A percentile compares a stretch with the other conserved stretches of the same genome.
Evolutionary conservation across 2,797 vertebrate genomes (phyloP).

Genomic region (Ctenochaetus hawaiiensis): DNA sequence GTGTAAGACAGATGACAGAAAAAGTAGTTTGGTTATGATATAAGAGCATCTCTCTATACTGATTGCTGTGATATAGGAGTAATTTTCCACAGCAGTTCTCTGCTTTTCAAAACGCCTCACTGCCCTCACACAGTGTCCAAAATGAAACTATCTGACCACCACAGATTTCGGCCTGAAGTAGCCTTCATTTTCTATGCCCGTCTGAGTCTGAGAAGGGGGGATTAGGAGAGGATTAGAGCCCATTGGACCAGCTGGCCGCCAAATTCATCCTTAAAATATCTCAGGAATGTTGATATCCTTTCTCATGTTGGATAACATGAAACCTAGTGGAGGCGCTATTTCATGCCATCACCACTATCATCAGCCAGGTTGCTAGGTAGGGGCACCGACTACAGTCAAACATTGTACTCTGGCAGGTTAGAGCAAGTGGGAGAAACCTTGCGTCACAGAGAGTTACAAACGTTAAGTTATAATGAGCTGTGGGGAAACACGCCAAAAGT

Average conservation of each 20-base stretch:
- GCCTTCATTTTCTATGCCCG: slow-evolving; percentile 56
- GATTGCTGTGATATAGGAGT: background rate
- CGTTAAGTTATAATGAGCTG: background rate
- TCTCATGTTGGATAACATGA: slow-evolving; percentile 44
- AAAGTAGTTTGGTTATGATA: background rate
- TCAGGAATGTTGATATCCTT: slow-evolving; percentile 78
- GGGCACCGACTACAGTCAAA: slow-evolving; percentile 23
- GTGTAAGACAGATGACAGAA: background rate
- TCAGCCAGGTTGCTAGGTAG: slow-evolving; percentile 72
- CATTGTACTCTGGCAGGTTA: slow-evolving; percentile 36
- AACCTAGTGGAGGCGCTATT: slow-evolving; percentile 78
- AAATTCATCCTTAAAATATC: slow-evolving; percentile 80
- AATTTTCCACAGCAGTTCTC: slow-evolving; percentile 30
- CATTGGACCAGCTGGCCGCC: slow-evolving; percentile 73
- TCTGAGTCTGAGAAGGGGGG: slow-evolving; percentile 57
- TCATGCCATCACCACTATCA: slow-evolving; percentile 7
- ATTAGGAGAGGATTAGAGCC: slow-evolving; percentile 77
- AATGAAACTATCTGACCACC: slow-evolving; percentile 32
- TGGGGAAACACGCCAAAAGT: too few relatives aligned
- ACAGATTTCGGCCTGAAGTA: slow-evolving; percentile 49
- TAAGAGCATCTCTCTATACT: background rate
- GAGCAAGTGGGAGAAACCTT: slow-evolving; percentile 36
- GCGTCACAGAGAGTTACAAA: background rate
- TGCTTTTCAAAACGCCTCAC: slow-evolving; percentile 13
- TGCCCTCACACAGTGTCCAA: slow-evolving; percentile 25